Base-by-base conservation (phyloP, 2,888 invertebrate species). In the Hymenopus coronatus region DNA sequence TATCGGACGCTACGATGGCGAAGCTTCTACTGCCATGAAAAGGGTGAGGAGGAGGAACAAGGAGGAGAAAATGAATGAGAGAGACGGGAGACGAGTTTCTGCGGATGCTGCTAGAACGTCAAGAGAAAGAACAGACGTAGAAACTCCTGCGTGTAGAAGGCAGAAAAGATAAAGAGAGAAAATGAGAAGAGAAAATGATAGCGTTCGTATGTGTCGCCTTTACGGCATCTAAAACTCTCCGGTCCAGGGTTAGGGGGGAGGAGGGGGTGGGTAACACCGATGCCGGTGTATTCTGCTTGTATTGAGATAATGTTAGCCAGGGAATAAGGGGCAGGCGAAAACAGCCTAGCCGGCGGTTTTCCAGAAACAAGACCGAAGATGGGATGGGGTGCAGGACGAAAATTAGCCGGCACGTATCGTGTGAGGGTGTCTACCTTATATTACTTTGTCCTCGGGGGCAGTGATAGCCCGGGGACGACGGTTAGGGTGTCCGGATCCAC, bases 1-100 rank as follows among this genome's bases (percentile, higher is more conserved):
- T 93, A 93, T 93, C 93, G 93, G 93, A 93, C 93, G 93, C 91
- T 91, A 91, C 91, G 90, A 89, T 82, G 90, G 88, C 85, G 89
- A 33, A 30, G 28, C 85, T n/a, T 28, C 46, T 85, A 33, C 85
- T 27, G 46, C 85, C 82, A 82, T 82, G 54, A 82, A 86, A 85
- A 85, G 28, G 27, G 85, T 30, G 87, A 70, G 54, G 54, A 70
- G 84, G 88, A 87, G 87, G 89, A 87, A 88, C 88, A 90, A 87
- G 87, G 40, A 87, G 87, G 87, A 82, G 30, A 82, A 82, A 40
- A 54, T 86, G 86, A 87, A 86, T 87, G 90, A 90, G 90, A 90
- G 90, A 90, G 90, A 90, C 88, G 83, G 86, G 82, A 46, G 27
- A 82, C 70, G 88, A 89, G 83, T 90, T 90, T 90, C 90, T 89